Conservation (phyloP, 2,888 invertebrate species). For the Nudaria mundana region DNA sequence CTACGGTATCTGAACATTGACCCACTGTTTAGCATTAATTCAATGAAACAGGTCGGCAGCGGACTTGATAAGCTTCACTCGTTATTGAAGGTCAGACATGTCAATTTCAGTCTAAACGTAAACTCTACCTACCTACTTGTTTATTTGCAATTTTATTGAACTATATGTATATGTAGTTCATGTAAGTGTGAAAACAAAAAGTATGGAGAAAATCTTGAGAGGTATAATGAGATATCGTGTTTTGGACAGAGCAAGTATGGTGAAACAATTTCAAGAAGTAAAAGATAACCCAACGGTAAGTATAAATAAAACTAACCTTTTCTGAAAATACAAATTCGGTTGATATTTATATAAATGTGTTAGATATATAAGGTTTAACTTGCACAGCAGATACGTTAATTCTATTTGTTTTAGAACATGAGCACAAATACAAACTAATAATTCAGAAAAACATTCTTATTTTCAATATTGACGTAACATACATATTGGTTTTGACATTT, state of each 20-base stretch:
- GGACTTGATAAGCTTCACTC: slow-evolving; percentile 64
- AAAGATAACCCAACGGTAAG: slow-evolving; percentile 93
- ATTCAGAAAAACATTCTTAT: too few relatives aligned
- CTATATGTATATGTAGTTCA: slow-evolving; percentile 16
- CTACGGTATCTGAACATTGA: slow-evolving; percentile 32
- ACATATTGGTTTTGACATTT: too few relatives aligned
- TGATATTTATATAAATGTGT: not conserved
- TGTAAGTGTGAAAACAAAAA: slow-evolving; percentile 29
- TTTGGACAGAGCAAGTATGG: slow-evolving; percentile 91
- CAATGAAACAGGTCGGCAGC: slow-evolving; percentile 28
- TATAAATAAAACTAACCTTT: slow-evolving; percentile 43
- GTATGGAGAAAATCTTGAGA: slow-evolving; percentile 92
- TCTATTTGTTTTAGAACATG: not conserved
- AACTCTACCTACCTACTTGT: slow-evolving; percentile 19
- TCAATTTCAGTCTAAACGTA: slow-evolving; percentile 47
- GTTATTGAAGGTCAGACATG: slow-evolving; percentile 69
- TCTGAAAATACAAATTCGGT: not conserved
- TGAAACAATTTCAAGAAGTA: slow-evolving; percentile 95
- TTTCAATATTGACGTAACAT: too few relatives aligned
- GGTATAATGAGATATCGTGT: slow-evolving; percentile 95
- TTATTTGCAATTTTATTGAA: slow-evolving; percentile 12
- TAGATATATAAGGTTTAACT: not conserved
- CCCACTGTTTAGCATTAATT: slow-evolving; percentile 33
- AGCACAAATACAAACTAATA: too few relatives aligned
- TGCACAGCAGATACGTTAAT: not conserved